These are phyloP conservation scores for Tethya wilhelma DNA, from an alignment of 37 sponge, comb jelly and placozoan genomes.

Conservation along the genomic window DNA sequence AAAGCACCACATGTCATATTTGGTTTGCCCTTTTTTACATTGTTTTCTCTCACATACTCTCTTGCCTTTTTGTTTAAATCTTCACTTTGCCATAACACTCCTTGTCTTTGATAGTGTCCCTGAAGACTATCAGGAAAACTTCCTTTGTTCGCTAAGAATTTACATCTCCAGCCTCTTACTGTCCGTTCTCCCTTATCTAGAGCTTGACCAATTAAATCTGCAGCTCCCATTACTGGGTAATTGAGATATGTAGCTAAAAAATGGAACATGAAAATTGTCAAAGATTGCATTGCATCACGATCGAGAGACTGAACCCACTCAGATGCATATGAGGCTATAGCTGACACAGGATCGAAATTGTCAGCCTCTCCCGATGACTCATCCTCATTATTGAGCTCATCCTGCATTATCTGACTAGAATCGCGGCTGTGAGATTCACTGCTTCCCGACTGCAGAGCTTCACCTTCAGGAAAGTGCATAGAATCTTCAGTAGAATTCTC, in stretches of 20 bases:
- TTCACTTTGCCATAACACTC: slow-evolving; percentile 33
- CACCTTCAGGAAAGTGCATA: too few species aligned
- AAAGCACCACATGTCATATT: slow-evolving; percentile 24
- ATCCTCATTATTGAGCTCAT: too few species aligned
- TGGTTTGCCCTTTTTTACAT: slow-evolving; percentile 9
- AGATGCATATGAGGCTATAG: neutral
- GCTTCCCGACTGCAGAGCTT: too few species aligned
- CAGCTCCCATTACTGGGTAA: neutral
- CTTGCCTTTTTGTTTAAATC: slow-evolving; percentile 12
- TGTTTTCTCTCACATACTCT: slow-evolving; percentile 22
- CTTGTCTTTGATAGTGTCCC: slow-evolving; percentile 30
- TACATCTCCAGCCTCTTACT: neutral
- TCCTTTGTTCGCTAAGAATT: slow-evolving; percentile 1
- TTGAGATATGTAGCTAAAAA: neutral
- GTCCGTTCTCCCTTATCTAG: neutral
- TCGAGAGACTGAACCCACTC: slow-evolving; percentile 23
- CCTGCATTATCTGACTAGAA: too few species aligned
- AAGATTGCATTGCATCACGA: slow-evolving; percentile 6
- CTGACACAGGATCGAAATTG: neutral
- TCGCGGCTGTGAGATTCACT: too few species aligned
- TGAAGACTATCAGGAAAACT: slow-evolving; percentile 39
- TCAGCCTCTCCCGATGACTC: too few species aligned
- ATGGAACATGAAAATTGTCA: slow-evolving; percentile 9
- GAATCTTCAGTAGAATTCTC: too few species aligned
- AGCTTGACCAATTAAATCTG: neutral